Base-by-base conservation (phyloP, 2,797 vertebrate species). In the Microcaecilia unicolor region DNA sequence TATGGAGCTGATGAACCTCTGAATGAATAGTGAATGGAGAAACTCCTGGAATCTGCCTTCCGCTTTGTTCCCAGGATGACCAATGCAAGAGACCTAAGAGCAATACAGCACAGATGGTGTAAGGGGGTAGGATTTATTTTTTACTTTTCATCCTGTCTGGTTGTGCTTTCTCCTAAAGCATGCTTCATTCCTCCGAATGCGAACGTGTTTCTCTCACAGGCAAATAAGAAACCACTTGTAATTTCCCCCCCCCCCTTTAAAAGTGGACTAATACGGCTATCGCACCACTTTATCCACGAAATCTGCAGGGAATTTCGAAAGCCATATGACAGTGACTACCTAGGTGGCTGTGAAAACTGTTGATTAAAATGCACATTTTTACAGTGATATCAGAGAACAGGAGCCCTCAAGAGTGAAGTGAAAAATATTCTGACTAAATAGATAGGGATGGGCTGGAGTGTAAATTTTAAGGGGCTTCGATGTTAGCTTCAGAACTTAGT, bases 21-120 rank as follows among this genome's bases (percentile, higher is more conserved):
- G 85, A 85, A 89, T 92, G 90, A 94, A 92, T 87, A 89, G 90
- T 91, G 90, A 93, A 92, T 92, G 86, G 86, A 78, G 76, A 84
- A 85, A 85, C 64, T 72, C 74, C 81, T 85, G 90, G 90, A 91
- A 90, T 91, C 86, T 89, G 91, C 88, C 87, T 89, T 77, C 78
- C 82, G 89, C 88, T 93, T 94, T 93, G 89, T 92, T 86, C 86
- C 61, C 74, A 80, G 80, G 84, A 85, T 92, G 91, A 92, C 90
- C 90, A 85, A 80, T 84, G 84, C 86, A 85, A 87, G 90, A 85
- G 86, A 85, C 59, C 77, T 72, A 58, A 35, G 68, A 64, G 59
- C 61, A 75, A 78, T 78, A 74, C 71, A 61, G 82, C 87, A 78
- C 88, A 92, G 91, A 93, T 92, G 90, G 89, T 81, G 56, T 63